These are phyloP conservation scores for Nymphicus hollandicus DNA, from an alignment of 2,113 vertebrate genomes.

Conservation along the genomic window DNA sequence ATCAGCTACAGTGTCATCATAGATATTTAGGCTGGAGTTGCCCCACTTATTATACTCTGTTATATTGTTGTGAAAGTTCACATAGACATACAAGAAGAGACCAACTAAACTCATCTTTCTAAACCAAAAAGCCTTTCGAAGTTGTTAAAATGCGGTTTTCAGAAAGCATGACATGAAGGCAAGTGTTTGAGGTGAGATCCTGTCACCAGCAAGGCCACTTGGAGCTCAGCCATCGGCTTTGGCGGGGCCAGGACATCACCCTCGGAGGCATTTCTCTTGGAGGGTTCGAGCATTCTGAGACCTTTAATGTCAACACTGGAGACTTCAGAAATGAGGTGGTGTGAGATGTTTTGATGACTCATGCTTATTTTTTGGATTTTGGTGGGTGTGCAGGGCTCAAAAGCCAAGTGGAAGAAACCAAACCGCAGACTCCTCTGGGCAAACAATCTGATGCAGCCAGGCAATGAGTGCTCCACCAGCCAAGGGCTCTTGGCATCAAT, in stretches of 20 bases:
- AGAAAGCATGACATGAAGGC: background rate
- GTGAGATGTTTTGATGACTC: background rate
- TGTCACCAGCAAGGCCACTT: background rate
- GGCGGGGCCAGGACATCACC: background rate
- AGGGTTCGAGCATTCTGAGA: background rate
- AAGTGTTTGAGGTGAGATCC: background rate
- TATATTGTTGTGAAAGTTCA: background rate
- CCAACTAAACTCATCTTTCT: slow-evolving; percentile 22
- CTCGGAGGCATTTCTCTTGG: background rate
- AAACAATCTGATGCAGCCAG: background rate
- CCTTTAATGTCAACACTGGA: background rate
- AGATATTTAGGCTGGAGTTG: background rate
- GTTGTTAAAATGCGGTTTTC: background rate
- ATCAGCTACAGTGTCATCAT: slow-evolving; percentile 18
- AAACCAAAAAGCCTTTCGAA: background rate
- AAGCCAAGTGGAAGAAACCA: background rate
- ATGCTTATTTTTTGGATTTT: background rate
- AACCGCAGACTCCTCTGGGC: background rate
- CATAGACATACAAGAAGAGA: background rate
- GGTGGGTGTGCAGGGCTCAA: background rate
- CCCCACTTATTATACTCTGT: background rate
- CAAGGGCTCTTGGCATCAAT: background rate
- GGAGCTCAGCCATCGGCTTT: background rate
- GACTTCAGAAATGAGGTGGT: background rate
- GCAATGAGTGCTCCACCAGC: background rate